These are phyloP conservation scores for Archocentrus centrarchus DNA, from an alignment of 2,113 vertebrate species.

Conservation along the genomic window DNA sequence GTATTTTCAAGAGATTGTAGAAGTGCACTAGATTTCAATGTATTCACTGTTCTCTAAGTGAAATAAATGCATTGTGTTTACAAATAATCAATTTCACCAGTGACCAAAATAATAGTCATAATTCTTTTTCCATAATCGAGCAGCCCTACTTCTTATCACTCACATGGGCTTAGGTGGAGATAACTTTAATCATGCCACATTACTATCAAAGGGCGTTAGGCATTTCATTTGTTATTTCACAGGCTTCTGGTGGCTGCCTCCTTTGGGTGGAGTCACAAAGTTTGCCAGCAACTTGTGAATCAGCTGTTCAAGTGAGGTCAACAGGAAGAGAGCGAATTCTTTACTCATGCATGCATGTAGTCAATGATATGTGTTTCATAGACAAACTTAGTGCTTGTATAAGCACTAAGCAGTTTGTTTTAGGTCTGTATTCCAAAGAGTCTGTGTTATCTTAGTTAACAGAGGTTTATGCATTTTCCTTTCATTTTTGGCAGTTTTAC, in stretches of 20 bases:
- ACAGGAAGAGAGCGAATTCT: not conserved
- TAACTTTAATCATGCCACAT: not conserved
- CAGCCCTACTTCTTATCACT: not conserved
- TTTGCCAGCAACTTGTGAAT: constrained; percentile 50
- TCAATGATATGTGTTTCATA: not conserved
- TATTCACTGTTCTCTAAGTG: too few species aligned
- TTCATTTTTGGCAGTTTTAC: not conserved
- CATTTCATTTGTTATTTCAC: constrained; percentile 50
- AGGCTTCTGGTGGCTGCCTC: constrained; percentile 19
- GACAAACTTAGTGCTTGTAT: too few species aligned
- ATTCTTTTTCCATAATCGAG: too few species aligned
- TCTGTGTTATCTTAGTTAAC: not conserved
- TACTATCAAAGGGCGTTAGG: not conserved
- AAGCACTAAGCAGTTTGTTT: too few species aligned
- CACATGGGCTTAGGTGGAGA: not conserved
- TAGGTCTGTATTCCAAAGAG: not conserved
- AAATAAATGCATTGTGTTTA: too few species aligned
- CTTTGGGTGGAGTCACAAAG: constrained; percentile 45
- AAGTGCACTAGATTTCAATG: too few species aligned
- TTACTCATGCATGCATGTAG: not conserved
- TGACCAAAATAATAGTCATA: too few species aligned
- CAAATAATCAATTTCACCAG: too few species aligned
- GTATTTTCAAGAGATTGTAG: too few species aligned
- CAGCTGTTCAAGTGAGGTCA: constrained; percentile 29
- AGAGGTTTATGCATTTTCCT: not conserved